These are phyloP conservation scores for Danaus chrysippus DNA, from an alignment of 2,888 invertebrate genomes.

Conservation along the genomic window DNA sequence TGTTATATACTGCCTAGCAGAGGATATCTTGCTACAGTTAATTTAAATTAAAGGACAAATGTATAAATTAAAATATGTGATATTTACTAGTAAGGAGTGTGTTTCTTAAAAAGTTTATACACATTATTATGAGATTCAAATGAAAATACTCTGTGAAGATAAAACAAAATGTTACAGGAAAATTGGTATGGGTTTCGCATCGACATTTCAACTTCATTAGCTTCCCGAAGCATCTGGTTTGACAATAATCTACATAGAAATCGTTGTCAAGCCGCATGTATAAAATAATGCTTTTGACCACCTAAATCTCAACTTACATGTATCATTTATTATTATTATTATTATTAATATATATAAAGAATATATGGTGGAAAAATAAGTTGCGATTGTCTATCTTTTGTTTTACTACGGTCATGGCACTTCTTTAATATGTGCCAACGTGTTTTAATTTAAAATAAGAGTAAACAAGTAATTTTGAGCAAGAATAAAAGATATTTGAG, in stretches of 20 bases:
- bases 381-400: no score
- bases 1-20: no score
- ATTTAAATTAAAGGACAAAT: no score
- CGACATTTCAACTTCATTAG: conserved; percentile 32
- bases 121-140: no score
- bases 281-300: conserved; percentile 11
- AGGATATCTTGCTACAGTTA: no score
- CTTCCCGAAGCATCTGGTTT: conserved; percentile 19
- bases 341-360: background rate
- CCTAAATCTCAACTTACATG: conserved; percentile 8
- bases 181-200: conserved; percentile 23
- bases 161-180: conserved; percentile 8
- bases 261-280: conserved; percentile 16
- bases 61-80: no score
- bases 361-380: no score
- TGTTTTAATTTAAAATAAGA: conserved; percentile 24
- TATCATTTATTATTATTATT: background rate
- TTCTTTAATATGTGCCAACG: no score
- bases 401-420: no score
- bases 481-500: conserved; percentile 28
- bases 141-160: background rate
- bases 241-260: conserved; percentile 20
- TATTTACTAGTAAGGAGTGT: no score
- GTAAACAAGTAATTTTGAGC: conserved; percentile 29
- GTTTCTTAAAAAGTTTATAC: no score